phyloP scores from a whole-genome alignment of 2,797 vertebrate species.

The Mormyrops boulengeri region DNA sequence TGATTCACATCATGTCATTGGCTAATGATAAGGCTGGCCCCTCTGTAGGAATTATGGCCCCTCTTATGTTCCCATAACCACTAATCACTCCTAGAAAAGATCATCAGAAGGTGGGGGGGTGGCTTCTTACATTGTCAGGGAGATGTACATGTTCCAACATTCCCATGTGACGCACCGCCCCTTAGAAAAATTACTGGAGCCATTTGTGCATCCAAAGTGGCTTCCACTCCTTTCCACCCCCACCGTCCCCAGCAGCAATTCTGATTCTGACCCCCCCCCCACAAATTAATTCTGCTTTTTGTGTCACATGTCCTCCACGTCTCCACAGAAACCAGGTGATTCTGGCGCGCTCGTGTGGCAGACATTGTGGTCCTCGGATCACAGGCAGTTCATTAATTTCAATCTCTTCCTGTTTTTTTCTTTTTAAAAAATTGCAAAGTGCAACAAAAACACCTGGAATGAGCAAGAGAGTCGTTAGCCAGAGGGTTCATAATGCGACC shows the following conservation, averaged over 20 bases:
- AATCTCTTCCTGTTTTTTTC: not conserved
- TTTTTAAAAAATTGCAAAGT: not conserved
- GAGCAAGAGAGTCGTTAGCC: not conserved
- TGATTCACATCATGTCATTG: not conserved
- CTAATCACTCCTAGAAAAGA: not conserved
- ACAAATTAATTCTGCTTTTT: not conserved
- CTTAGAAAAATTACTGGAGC: not conserved
- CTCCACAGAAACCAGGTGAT: not conserved
- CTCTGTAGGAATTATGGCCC: not conserved
- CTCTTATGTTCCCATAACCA: not conserved
- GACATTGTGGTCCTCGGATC: not conserved
- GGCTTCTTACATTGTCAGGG: not conserved
- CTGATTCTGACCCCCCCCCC: not conserved
- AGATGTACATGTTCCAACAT: not conserved
- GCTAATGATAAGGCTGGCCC: not conserved
- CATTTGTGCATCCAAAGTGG: not conserved
- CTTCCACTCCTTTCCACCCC: not conserved
- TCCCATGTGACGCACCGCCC: not conserved
- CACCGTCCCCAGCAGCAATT: not conserved
- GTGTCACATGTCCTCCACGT: not conserved
- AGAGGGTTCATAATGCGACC: not conserved
- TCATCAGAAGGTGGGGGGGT: not conserved
- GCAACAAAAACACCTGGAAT: not conserved
- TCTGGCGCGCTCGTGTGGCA: not conserved
- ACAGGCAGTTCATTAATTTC: slow-evolving; percentile 9